Percentiles rank a stretch among this genome's conserved stretches.
Evolutionary conservation across 2,797 vertebrate species (phyloP).

Genomic region (Aselliscus stoliczkanus): DNA sequence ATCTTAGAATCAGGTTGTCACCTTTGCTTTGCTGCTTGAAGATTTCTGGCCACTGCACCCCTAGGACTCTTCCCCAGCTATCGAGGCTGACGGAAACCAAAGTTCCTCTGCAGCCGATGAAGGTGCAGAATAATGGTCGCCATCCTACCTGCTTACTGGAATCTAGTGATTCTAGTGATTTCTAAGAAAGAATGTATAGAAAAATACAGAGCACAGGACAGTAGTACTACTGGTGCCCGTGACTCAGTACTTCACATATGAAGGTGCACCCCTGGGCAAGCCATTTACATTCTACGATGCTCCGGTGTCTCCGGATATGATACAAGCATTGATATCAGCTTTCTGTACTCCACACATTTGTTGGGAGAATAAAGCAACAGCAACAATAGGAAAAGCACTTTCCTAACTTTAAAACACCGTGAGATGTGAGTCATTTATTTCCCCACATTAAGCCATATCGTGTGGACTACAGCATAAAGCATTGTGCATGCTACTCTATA

Average conservation of each 20-base stretch:
- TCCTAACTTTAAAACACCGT: neutral
- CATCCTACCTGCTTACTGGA: neutral
- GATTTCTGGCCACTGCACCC: neutral
- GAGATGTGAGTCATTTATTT: neutral
- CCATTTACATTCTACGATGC: neutral
- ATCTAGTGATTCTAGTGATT: neutral
- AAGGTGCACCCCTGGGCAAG: neutral
- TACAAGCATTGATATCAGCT: neutral
- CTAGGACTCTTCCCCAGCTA: neutral
- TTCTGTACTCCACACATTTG: neutral
- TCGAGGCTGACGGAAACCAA: neutral
- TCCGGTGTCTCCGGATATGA: neutral
- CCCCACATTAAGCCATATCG: neutral
- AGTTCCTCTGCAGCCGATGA: neutral
- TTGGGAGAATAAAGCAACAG: neutral
- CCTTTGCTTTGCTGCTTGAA: neutral
- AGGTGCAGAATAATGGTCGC: neutral
- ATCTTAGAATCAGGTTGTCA: neutral
- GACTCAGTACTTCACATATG: neutral
- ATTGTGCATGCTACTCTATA: accelerated
- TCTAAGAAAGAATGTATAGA: neutral
- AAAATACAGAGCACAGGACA: neutral
- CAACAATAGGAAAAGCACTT: neutral
- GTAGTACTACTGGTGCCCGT: neutral
- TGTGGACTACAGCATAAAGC: no score